Conservation (phyloP, 1,140 invertebrate species). For the Nymphalis io region DNA sequence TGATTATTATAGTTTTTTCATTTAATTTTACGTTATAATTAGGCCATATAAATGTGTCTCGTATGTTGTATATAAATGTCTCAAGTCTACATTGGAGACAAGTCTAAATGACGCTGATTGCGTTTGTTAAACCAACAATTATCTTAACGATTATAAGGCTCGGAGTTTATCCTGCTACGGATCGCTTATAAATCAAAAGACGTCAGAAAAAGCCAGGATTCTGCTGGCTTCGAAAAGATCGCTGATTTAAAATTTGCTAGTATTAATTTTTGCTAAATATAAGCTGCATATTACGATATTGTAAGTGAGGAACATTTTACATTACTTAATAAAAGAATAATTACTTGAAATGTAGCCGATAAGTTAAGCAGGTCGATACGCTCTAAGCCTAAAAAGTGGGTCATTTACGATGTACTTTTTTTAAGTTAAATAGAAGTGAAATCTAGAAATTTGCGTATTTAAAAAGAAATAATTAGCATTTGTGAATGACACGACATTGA, state of each 20-base stretch:
- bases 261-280: slow-evolving; percentile 44
- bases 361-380: no score
- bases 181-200: slow-evolving; percentile 65
- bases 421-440: no score
- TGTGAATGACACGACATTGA: no score
- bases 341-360: not conserved
- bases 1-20: no score
- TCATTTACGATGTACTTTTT: no score
- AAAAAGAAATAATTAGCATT: no score
- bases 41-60: no score
- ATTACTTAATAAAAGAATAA: not conserved
- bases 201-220: slow-evolving; percentile 24
- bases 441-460: no score
- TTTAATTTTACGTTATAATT: no score
- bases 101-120: slow-evolving; percentile 28
- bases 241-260: slow-evolving; percentile 51
- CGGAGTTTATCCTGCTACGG: slow-evolving; percentile 57
- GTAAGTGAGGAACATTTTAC: not conserved
- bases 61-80: not conserved
- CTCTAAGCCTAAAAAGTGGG: no score
- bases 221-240: slow-evolving; percentile 50
- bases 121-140: slow-evolving; percentile 71
- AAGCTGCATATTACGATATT: slow-evolving; percentile 1
- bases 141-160: slow-evolving; percentile 64
- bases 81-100: not conserved